A percentile compares a stretch with the other conserved stretches of the same genome.
Evolutionary conservation across 2,113 vertebrate species (phyloP).

Genomic region (Grammomys surdaster): DNA sequence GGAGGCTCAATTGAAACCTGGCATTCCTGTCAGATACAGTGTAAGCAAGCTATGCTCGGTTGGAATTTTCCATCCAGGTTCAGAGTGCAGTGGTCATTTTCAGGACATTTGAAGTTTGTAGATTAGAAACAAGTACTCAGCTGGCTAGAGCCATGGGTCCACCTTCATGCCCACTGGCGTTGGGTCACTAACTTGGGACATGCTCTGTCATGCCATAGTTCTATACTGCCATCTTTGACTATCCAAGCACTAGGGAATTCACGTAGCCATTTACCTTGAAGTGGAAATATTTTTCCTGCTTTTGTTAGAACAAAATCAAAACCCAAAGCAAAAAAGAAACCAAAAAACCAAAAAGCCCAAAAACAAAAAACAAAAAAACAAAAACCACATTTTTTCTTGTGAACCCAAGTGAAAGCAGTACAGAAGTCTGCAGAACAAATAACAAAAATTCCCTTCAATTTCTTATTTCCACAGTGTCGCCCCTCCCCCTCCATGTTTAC

Average conservation of each 20-base stretch:
- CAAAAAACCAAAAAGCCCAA: too few species aligned
- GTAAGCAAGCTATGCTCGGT: neutral
- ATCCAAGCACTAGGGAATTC: neutral
- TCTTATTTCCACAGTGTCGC: neutral
- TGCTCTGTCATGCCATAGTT: neutral
- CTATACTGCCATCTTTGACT: neutral
- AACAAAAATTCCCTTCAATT: neutral
- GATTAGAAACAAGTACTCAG: neutral
- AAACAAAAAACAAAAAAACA: neutral
- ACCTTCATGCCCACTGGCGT: neutral
- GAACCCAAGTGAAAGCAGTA: conserved; percentile 11
- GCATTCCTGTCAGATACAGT: neutral
- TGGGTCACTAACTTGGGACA: neutral
- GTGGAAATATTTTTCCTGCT: neutral
- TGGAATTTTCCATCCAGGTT: neutral
- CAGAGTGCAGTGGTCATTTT: neutral
- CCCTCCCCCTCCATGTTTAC: neutral
- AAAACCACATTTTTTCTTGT: neutral
- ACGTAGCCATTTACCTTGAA: conserved; percentile 40
- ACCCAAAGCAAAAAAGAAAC: neutral
- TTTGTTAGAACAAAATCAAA: neutral
- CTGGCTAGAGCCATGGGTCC: neutral
- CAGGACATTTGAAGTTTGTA: neutral
- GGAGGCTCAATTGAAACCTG: conserved; percentile 15
- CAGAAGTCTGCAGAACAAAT: neutral